Percentiles rank a stretch among this genome's conserved stretches.
These are phyloP conservation scores for Ctenodactylus gundi DNA, from an alignment of 2,113 vertebrate genomes.

Conservation along the genomic window DNA sequence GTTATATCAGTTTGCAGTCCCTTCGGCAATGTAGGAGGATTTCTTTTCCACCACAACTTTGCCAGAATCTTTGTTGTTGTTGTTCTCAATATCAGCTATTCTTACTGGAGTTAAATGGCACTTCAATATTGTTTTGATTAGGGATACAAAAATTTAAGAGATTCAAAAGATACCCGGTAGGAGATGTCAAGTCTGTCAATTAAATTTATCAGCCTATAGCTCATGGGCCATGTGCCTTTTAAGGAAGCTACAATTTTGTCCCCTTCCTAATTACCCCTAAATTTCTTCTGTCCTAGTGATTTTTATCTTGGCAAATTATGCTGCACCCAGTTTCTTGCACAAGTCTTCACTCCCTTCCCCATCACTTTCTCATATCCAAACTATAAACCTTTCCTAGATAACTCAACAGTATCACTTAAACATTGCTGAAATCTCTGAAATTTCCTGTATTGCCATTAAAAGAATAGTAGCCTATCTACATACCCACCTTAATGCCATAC, in stretches of 20 bases:
- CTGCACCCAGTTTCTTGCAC: neutral
- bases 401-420: neutral
- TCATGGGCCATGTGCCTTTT: no score
- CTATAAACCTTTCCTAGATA: neutral
- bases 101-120: no score
- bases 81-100: no score
- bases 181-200: no score
- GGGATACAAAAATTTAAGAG: no score
- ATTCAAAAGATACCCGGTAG: no score
- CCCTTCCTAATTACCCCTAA: neutral
- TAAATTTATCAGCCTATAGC: no score
- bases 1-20: no score
- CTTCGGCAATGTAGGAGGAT: no score
- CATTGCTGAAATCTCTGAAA: neutral
- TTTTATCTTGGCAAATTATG: neutral
- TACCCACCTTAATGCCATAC: neutral
- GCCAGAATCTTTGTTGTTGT: no score
- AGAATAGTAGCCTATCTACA: neutral
- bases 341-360: neutral
- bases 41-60: no score
- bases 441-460: neutral
- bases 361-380: neutral
- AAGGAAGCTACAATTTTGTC: neutral
- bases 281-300: neutral
- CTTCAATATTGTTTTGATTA: no score